Conservation (phyloP, 2,888 invertebrate genomes). For the Aporophyla nigra region DNA sequence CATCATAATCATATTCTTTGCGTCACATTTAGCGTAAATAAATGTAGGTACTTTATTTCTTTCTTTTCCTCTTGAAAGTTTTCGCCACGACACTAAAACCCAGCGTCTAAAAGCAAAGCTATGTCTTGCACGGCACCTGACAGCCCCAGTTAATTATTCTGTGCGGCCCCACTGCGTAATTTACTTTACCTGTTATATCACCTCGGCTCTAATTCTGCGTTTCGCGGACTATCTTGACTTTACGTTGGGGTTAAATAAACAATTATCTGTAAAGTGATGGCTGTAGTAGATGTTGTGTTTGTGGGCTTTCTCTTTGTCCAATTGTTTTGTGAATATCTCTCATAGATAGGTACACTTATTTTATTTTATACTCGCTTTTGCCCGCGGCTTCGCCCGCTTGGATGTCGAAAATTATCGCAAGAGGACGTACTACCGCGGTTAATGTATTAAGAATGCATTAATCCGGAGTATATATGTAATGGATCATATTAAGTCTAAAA, state of each 20-base stretch:
- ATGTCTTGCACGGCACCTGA: constrained; percentile 53
- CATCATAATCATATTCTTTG: not conserved
- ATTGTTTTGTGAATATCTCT: not conserved
- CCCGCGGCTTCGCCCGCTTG: no score
- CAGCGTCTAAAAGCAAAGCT: constrained; percentile 59
- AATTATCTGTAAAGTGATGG: constrained; percentile 32
- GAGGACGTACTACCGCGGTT: no score
- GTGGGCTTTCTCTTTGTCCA: not conserved
- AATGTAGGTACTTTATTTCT: not conserved
- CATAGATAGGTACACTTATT: not conserved
- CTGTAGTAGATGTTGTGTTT: not conserved
- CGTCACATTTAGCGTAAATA: not conserved
- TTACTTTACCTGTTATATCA: constrained; percentile 50
- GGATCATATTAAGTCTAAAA: no score
- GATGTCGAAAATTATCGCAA: no score
- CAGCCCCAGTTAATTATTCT: constrained; percentile 63
- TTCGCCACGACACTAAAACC: not conserved
- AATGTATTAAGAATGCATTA: no score
- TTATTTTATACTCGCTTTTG: no score
- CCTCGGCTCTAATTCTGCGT: constrained; percentile 36
- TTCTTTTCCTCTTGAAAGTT: constrained; percentile 4
- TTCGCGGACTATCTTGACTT: constrained; percentile 37
- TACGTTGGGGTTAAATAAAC: constrained; percentile 31
- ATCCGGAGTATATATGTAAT: no score
- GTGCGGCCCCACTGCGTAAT: constrained; percentile 42